Evolutionary conservation across 2,113 vertebrate genomes (phyloP).

Genomic region (Chitala chitala): DNA sequence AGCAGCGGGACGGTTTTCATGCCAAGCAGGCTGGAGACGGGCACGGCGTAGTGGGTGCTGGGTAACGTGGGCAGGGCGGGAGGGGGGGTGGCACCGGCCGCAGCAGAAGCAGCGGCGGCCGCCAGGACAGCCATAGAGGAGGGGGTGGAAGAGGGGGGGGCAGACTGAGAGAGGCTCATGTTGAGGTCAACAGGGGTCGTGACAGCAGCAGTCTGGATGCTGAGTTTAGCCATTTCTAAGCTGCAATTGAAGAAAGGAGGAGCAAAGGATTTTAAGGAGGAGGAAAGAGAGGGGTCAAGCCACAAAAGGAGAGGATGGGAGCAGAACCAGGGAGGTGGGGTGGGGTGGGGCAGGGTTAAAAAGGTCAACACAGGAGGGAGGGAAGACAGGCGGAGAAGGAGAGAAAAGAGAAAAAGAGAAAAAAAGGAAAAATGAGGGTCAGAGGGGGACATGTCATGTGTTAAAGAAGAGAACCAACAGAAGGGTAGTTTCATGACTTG

Average conservation of each 20-base stretch:
- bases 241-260: slow-evolving; percentile 73
- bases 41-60: slow-evolving; percentile 82
- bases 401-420: slow-evolving; percentile 62
- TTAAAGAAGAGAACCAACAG: slow-evolving; percentile 79
- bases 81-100: slow-evolving; percentile 74
- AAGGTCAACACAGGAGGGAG: slow-evolving; percentile 43
- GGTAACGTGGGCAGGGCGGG: slow-evolving; percentile 71
- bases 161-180: slow-evolving; percentile 83
- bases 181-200: slow-evolving; percentile 81
- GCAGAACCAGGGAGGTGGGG: slow-evolving; percentile 46
- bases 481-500: slow-evolving; percentile 70
- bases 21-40: slow-evolving; percentile 88
- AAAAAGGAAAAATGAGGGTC: slow-evolving; percentile 75
- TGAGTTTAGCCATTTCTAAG: slow-evolving; percentile 97
- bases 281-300: slow-evolving; percentile 51
- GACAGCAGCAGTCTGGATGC: slow-evolving; percentile 84
- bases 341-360: slow-evolving; percentile 53
- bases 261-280: slow-evolving; percentile 53
- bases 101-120: slow-evolving; percentile 65
- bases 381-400: slow-evolving; percentile 46
- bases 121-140: slow-evolving; percentile 80
- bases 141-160: slow-evolving; percentile 73
- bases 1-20: slow-evolving; percentile 85
- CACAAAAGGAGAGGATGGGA: slow-evolving; percentile 35
- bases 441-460: slow-evolving; percentile 79